Conservation (phyloP, 2,888 invertebrate species). For the Poecilobothrus nobilitatus region DNA sequence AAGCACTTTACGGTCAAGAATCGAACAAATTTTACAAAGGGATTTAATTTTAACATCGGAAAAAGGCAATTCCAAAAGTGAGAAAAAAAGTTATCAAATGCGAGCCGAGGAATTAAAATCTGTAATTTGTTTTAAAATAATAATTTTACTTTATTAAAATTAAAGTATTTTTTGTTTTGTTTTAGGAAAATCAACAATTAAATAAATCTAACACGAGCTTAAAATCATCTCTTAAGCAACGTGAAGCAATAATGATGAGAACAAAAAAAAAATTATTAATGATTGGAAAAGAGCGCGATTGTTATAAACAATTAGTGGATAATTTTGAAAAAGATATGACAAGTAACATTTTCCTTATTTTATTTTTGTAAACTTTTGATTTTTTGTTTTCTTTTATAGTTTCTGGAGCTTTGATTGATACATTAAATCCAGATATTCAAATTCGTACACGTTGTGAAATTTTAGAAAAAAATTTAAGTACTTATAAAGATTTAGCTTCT, state of each 20-base stretch:
- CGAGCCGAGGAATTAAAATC: slow-evolving; percentile 51
- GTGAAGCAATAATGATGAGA: slow-evolving; percentile 59
- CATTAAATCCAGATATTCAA: slow-evolving; percentile 41
- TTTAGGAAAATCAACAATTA: slow-evolving; percentile 53
- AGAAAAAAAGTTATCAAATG: slow-evolving; percentile 50
- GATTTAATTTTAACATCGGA: slow-evolving; percentile 58
- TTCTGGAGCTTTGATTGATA: slow-evolving; percentile 27
- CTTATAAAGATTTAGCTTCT: slow-evolving; percentile 62
- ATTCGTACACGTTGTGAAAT: slow-evolving; percentile 59
- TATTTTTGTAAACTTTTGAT: no score
- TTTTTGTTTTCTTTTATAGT: slow-evolving; percentile 13
- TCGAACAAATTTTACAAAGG: slow-evolving; percentile 59
- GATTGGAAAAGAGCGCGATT: slow-evolving; percentile 66
- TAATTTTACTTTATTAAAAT: not conserved
- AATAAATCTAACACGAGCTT: slow-evolving; percentile 55
- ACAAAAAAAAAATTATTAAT: slow-evolving; percentile 64
- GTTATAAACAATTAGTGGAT: slow-evolving; percentile 69
- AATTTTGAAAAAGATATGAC: slow-evolving; percentile 76
- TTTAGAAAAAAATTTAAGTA: slow-evolving; percentile 63
- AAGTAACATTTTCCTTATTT: slow-evolving; percentile 25
- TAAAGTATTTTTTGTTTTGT: slow-evolving; percentile 16
- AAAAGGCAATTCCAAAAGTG: slow-evolving; percentile 38
- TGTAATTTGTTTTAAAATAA: slow-evolving; percentile 35
- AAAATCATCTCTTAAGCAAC: slow-evolving; percentile 54
- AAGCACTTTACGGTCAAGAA: slow-evolving; percentile 50